Evolutionary conservation across 2,888 invertebrate genomes (phyloP), one percentile per base, ranked within the genome.

Genomic region (Scelioninae gen. 1): DNA sequence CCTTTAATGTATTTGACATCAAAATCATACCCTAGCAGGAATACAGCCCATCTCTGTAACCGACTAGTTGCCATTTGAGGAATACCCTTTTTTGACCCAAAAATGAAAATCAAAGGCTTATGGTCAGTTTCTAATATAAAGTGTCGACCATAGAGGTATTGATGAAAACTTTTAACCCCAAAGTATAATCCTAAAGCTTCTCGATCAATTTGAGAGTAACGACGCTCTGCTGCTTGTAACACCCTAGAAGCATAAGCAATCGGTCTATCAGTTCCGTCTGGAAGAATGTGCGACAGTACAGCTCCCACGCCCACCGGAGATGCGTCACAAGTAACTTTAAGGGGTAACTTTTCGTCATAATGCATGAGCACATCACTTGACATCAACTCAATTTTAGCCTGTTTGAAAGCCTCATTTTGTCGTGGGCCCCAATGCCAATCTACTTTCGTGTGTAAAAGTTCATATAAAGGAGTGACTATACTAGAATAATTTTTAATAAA

Each of bases 311-410:
- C 45, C 0, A 66, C 51, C 13, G 74, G 60, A n/a, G 72, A 66
- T 0, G 62, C 65, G n/a, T 76, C 75, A 62, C 10, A 69, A 5
- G 71, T 76, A 43, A 34, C 32, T 40, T 66, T 76, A 15, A 65
- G 43, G 32, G 47, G 80, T 40, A 51, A 56, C 23, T 62, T 32
- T 1, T 81, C 74, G 51, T 86, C 65, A 69, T 78, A 49, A 10
- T 49, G 49, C 23, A 23, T 29, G 1, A 49, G 7, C 5, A 49
- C 49, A 2, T 49, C 29, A 5, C 7, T 3, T 1, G 49, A 49
- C 1, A 23, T 11, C 29, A 49, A 47, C 8, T 47, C 16, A 0
- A 16, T 0, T 47, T 47, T 47, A 0, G 16, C 16, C 6, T 8
- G 0, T 15, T 47, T 8, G 10, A 16, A 47, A 0, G 47, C 47